A percentile compares a stretch with the other conserved stretches of the same genome.
Conservation (phyloP, 2,797 vertebrate genomes). For the Acipenser transmontanus region DNA sequence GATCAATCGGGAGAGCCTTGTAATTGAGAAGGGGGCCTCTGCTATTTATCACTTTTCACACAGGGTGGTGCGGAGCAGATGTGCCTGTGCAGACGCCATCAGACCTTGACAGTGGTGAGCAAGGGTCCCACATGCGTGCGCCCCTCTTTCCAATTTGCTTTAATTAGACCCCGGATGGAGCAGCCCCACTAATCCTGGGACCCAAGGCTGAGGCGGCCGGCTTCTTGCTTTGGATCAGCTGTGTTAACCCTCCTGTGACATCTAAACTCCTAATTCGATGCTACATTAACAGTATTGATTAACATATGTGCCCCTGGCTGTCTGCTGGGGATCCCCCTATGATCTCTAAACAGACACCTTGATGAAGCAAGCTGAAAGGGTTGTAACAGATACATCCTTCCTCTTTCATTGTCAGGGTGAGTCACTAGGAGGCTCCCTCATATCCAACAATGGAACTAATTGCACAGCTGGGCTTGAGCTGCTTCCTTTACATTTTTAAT, state of each 20-base stretch:
- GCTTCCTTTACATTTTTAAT: slow-evolving; percentile 10
- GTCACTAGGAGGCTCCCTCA: slow-evolving; percentile 3
- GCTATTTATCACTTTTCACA: slow-evolving; percentile 29
- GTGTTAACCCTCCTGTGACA: slow-evolving; percentile 70
- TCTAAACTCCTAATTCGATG: slow-evolving; percentile 76
- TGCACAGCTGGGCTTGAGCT: slow-evolving; percentile 28
- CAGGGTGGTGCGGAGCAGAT: slow-evolving; percentile 30
- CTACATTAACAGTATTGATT: slow-evolving; percentile 72
- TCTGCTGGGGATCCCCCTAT: slow-evolving; percentile 42
- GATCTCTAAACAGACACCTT: slow-evolving; percentile 42
- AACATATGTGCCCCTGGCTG: slow-evolving; percentile 50
- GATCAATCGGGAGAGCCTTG: slow-evolving; percentile 27
- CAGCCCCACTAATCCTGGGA: slow-evolving; percentile 20
- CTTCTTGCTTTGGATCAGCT: slow-evolving; percentile 59
- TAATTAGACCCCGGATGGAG: slow-evolving; percentile 56
- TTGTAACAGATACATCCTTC: slow-evolving; percentile 18
- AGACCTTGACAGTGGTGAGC: slow-evolving; percentile 34
- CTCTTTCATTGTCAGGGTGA: slow-evolving; percentile 26
- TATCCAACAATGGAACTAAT: slow-evolving; percentile 8
- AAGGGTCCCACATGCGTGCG: slow-evolving; percentile 50
- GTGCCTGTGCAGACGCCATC: slow-evolving; percentile 22
- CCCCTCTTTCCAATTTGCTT: slow-evolving; percentile 63
- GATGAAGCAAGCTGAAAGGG: slow-evolving; percentile 22
- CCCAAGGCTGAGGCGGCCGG: slow-evolving; percentile 1
- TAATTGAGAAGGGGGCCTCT: slow-evolving; percentile 29